Percentiles rank a stretch among this genome's conserved stretches.
Conservation (phyloP, 2,888 invertebrate genomes). For the Eilema caniola region DNA sequence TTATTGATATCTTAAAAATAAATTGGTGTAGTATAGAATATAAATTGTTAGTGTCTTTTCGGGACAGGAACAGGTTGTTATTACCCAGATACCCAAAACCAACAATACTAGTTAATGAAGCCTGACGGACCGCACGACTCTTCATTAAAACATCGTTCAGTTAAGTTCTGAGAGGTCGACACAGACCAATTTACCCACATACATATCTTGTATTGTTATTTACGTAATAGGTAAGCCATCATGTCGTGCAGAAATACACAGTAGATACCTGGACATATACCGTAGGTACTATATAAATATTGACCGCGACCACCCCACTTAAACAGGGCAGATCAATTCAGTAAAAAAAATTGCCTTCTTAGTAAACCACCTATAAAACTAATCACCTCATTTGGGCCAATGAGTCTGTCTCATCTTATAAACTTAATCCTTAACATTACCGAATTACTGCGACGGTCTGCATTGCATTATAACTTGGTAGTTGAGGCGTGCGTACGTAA, state of each 20-base stretch:
- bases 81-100: no score
- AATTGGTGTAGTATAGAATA: no score
- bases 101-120: no score
- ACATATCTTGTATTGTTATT: neutral
- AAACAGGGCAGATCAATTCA: neutral
- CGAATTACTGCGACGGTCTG: constrained; percentile 57
- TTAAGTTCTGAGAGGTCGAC: no score
- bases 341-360: neutral
- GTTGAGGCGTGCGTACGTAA: constrained; percentile 58
- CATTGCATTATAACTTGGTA: constrained; percentile 65
- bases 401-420: constrained; percentile 13
- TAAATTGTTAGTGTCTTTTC: no score
- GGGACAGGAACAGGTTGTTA: no score
- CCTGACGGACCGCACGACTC: no score
- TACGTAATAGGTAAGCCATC: neutral
- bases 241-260: no score
- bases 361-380: neutral
- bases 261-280: no score
- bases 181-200: neutral
- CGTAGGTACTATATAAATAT: no score
- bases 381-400: neutral
- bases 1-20: neutral
- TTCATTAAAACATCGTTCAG: no score
- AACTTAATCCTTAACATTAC: constrained; percentile 34
- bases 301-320: neutral